Evolutionary conservation across 2,888 invertebrate species (phyloP), one percentile per base, ranked within the genome.

Genomic region (Cremastobaeus sp.): DNA sequence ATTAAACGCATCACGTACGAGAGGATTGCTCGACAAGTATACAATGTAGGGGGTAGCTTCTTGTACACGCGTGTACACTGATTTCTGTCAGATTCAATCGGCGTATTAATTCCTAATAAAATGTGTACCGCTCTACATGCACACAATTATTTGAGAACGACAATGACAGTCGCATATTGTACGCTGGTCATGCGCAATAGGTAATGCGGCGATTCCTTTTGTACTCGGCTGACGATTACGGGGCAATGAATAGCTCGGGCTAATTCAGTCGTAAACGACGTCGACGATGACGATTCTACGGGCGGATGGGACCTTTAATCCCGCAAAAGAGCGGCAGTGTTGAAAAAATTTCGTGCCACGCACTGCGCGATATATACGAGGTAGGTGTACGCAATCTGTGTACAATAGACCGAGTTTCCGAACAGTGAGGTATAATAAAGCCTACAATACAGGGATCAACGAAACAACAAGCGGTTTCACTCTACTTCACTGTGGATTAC

Each of bases 391-490:
- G 82, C 84, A 82, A 82, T 84, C 82, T 79, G 78, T 65, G 77
- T 68, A 85, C 84, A 84, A 85, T 83, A 68, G 78, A 55, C 70
- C 66, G 79, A 81, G 79, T 81, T 78, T 79, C 71, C 79, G 83
- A 82, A 84, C 84, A 83, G 81, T 82, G 81, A 77, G 75, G 80
- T 79, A 83, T 81, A 84, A 83, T 82, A 83, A 82, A 80, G 80
- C 78, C 70, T 75, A 85, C 84, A 85, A 84, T 83, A 80, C 82
- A 45, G 81, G 84, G 84, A 83, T 84, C 83, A 84, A 78, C 83
- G 81, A 84, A 84, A 84, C 85, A 84, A 84, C 83, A 81, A 80
- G 81, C 82, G 83, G 83, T 84, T 84, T 84, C 84, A 83, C 84
- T 80, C 79, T 76, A 74, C 76, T 78, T 77, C 77, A 76, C 77